Evolutionary conservation across 1,140 invertebrate species (phyloP).

Genomic region (Drosophila bocki): DNA sequence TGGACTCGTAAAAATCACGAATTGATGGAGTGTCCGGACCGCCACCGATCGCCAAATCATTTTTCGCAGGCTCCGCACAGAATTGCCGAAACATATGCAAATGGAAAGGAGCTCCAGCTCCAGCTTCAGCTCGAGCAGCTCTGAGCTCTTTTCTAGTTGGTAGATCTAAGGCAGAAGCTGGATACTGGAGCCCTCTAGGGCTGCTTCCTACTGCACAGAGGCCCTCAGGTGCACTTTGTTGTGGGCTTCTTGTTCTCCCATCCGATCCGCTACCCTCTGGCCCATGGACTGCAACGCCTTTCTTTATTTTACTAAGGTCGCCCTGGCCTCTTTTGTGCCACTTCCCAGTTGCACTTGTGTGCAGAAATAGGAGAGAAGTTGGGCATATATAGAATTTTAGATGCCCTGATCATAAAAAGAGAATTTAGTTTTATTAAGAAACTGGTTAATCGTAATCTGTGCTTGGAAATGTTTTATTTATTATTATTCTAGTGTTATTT

Average conservation of each 20-base stretch:
- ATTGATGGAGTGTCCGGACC: conserved; percentile 84
- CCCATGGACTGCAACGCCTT: conserved; percentile 1
- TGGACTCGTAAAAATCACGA: conserved; percentile 85
- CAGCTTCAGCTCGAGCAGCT: conserved; percentile 2
- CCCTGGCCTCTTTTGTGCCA: conserved; percentile 30
- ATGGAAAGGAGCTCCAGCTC: conserved; percentile 47
- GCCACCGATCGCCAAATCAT: conserved; percentile 81
- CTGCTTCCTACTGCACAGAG: conserved; percentile 10
- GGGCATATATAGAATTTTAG: not conserved
- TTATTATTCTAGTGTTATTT: no score
- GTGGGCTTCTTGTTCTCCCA: conserved; percentile 3
- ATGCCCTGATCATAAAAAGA: not conserved
- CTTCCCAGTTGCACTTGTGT: conserved; percentile 42
- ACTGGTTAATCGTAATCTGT: no score
- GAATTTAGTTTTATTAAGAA: not conserved
- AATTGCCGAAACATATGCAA: conserved; percentile 83
- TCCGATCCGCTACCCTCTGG: not conserved
- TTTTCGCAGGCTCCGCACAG: conserved; percentile 70
- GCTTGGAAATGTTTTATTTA: not conserved
- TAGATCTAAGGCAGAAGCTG: conserved; percentile 21
- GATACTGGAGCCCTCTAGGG: conserved; percentile 6
- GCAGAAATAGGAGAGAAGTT: conserved; percentile 7
- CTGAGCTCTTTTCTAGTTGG: conserved; percentile 1
- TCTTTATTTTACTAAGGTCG: conserved; percentile 42
- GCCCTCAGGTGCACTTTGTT: conserved; percentile 49